Percentiles rank a stretch among this genome's conserved stretches.
phyloP scores from a whole-genome alignment of 1,140 invertebrate species.

The Polypedilum vanderplanki region DNA sequence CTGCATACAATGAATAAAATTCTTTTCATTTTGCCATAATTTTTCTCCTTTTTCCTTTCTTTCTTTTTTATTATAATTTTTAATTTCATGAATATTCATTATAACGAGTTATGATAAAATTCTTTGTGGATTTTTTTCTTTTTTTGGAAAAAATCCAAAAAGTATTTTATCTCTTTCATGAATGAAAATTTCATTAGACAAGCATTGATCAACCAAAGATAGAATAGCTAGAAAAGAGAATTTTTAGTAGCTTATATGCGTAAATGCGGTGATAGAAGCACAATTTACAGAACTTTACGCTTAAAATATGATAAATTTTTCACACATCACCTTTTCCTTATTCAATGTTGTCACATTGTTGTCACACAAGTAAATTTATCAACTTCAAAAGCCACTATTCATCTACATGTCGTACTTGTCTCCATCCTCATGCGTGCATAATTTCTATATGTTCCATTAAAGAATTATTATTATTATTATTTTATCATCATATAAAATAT shows the following conservation, averaged over 20 bases:
- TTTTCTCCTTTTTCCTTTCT: no score
- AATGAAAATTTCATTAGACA: not conserved
- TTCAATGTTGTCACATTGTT: no score
- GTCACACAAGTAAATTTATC: no score
- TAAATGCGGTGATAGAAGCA: not conserved
- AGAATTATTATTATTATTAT: no score
- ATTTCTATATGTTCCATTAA: no score
- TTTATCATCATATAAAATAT: no score
- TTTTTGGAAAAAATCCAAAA: not conserved
- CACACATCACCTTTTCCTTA: not conserved
- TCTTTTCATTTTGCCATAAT: no score
- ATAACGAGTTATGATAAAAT: not conserved
- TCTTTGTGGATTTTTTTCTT: not conserved
- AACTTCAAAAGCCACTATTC: no score
- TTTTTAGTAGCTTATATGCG: not conserved
- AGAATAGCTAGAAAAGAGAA: not conserved
- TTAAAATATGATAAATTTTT: slow-evolving; percentile 6
- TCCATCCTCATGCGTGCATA: no score
- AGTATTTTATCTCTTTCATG: not conserved
- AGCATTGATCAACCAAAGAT: not conserved
- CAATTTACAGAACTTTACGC: not conserved
- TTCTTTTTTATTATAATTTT: no score
- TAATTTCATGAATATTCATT: slow-evolving; percentile 6
- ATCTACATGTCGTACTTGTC: no score
- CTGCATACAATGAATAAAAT: no score